Base-by-base conservation (phyloP, 2,113 vertebrate species). In the Tachuris rubrigastra region DNA sequence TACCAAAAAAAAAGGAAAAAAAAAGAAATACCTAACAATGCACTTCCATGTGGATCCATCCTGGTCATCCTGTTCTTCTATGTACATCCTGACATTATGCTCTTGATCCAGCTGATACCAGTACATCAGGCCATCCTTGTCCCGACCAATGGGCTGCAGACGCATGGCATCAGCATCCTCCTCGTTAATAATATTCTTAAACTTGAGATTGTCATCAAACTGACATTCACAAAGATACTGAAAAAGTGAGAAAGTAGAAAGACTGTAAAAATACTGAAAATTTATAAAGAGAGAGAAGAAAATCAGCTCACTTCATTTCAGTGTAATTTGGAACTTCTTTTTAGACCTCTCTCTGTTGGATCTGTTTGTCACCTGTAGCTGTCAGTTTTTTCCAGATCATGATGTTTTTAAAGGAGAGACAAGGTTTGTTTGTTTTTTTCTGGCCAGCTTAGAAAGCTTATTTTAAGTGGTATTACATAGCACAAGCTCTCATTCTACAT, bases 171-270 rank as follows among this genome's bases (percentile, higher is more conserved):
- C 99, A 0, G 99, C 99, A 67, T 99, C 99, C 89, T 99, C 99
- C 86, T 99, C 99, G 0, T 99, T 99, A 85, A 99, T 98, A 22
- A 98, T 98, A 37, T 98, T 99, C 97, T 99, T 99, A 94, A 99
- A 99, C 97, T 99, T 99, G 2, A 99, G 97, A 98, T 99, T 99
- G 97, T 99, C 99, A 62, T 99, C 99, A 95, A 99, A 99, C 97
- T 99, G 99, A 97, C 99, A 99, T 97, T 99, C 99, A 2, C 99
- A 99, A 91, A 99, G 98, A 97, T 99, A 99, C 99, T 99, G 91
- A 33, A 93, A 95, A 81, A 65, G 23, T 1, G 9, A 37, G 33
- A 33, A 37, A 50, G 27, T 1, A 85, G 24, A 27, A 63, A 60
- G 35, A 47, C 24, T 62, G 31, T 21, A 90, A 58, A 67, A 37